A percentile compares a stretch with the other conserved stretches of the same genome.
Conservation (phyloP, 2,888 invertebrate genomes). For the Sympetrum striolatum region DNA sequence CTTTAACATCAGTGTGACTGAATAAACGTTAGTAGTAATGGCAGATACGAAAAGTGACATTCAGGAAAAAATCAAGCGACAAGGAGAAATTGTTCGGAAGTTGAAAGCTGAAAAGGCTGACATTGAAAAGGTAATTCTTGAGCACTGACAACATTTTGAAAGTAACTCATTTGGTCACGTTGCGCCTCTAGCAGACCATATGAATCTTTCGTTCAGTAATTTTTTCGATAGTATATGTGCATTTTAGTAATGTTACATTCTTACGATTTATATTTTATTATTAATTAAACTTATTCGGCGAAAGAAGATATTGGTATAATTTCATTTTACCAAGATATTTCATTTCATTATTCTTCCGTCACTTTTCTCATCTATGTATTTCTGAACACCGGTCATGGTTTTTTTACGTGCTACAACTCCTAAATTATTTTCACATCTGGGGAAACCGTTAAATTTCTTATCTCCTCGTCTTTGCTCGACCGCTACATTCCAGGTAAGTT, state of each 20-base stretch:
- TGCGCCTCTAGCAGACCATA: background rate
- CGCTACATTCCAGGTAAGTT: background rate
- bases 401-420: background rate
- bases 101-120: conserved; percentile 81
- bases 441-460: background rate
- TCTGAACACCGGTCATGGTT: background rate
- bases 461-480: background rate
- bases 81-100: conserved; percentile 82
- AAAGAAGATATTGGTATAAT: too few relatives aligned
- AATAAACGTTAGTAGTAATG: conserved; percentile 43
- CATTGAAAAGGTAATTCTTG: conserved; percentile 71
- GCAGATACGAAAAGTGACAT: conserved; percentile 58
- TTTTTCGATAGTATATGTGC: background rate
- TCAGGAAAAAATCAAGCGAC: conserved; percentile 70
- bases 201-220: background rate
- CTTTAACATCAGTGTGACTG: background rate
- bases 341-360: background rate
- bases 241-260: background rate
- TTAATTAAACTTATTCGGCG: background rate
- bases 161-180: background rate
- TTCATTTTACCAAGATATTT: too few relatives aligned
- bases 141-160: background rate
- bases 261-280: background rate
- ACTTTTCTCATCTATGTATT: background rate
- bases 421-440: background rate